Conservation (phyloP, 2,888 invertebrate genomes). For the Gastrophysa polygoni region DNA sequence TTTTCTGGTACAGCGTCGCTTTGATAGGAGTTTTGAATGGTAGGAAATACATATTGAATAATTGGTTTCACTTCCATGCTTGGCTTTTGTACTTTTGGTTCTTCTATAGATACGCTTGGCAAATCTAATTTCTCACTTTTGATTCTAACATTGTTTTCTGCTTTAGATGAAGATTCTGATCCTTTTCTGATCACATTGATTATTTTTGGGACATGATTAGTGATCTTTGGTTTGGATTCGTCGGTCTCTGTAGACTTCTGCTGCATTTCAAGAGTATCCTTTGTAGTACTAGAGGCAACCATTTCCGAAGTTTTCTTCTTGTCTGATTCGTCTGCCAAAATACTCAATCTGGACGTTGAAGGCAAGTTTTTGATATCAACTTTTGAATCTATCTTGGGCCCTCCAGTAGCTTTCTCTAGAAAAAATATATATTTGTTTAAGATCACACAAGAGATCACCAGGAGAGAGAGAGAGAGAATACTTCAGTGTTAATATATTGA, state of each 20-base stretch:
- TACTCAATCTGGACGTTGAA: conserved; percentile 28
- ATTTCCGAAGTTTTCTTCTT: background rate
- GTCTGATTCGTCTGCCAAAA: background rate
- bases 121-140: background rate
- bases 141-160: background rate
- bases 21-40: conserved; percentile 30
- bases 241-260: conserved; percentile 12
- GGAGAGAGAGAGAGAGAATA: too few relatives aligned
- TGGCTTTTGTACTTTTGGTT: conserved; percentile 7
- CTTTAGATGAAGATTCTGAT: conserved; percentile 27
- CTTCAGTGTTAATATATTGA: too few relatives aligned
- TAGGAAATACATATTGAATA: conserved; percentile 29
- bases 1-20: conserved; percentile 5
- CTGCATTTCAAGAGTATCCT: background rate
- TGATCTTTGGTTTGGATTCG: conserved; percentile 18
- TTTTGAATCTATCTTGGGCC: background rate
- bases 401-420: background rate
- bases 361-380: background rate
- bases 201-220: conserved; percentile 44
- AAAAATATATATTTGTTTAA: too few relatives aligned
- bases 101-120: conserved; percentile 6
- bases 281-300: background rate
- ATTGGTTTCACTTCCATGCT: conserved; percentile 28
- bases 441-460: too few relatives aligned
- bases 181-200: conserved; percentile 48